These are phyloP conservation scores for Andrena bicolor DNA, from an alignment of 2,888 invertebrate species.

Conservation along the genomic window DNA sequence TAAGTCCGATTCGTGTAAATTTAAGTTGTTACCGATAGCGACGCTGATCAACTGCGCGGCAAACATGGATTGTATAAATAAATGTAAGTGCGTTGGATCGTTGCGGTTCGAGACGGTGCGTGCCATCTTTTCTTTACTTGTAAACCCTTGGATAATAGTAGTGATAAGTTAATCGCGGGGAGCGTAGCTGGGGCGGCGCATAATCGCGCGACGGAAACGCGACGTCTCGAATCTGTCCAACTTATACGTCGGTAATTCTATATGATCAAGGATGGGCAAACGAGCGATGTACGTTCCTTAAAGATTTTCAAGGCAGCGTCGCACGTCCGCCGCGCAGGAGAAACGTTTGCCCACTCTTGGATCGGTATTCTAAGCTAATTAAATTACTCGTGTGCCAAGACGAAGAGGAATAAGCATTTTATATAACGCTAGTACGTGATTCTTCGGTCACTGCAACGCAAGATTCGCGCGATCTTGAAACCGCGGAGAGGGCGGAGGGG, in stretches of 20 bases:
- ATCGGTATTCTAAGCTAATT: conserved; percentile 57
- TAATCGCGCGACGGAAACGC: conserved; percentile 25
- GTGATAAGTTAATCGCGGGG: conserved; percentile 5
- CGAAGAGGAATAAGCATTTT: conserved; percentile 66
- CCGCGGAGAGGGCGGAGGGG: not conserved
- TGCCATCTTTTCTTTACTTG: not conserved
- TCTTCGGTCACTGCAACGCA: conserved; percentile 57
- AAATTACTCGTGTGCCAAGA: conserved; percentile 76
- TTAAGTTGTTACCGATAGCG: conserved; percentile 60
- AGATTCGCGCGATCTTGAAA: conserved; percentile 37
- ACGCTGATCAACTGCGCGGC: conserved; percentile 37
- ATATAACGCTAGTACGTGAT: conserved; percentile 69
- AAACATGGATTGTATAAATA: conserved; percentile 66
- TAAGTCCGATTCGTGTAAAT: conserved; percentile 66
- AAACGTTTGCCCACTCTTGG: conserved; percentile 54
- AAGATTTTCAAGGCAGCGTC: not conserved
- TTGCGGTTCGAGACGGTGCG: conserved; percentile 61
- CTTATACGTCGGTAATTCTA: conserved; percentile 40
- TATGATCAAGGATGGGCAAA: conserved; percentile 53
- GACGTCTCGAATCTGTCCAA: conserved; percentile 58
- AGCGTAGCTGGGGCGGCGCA: not conserved
- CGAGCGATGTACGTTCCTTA: conserved; percentile 8
- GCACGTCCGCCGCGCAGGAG: not conserved
- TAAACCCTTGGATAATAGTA: not conserved
- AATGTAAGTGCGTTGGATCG: conserved; percentile 53